Evolutionary conservation across 2,797 vertebrate species (phyloP).

Genomic region (Apogon hyalosoma): DNA sequence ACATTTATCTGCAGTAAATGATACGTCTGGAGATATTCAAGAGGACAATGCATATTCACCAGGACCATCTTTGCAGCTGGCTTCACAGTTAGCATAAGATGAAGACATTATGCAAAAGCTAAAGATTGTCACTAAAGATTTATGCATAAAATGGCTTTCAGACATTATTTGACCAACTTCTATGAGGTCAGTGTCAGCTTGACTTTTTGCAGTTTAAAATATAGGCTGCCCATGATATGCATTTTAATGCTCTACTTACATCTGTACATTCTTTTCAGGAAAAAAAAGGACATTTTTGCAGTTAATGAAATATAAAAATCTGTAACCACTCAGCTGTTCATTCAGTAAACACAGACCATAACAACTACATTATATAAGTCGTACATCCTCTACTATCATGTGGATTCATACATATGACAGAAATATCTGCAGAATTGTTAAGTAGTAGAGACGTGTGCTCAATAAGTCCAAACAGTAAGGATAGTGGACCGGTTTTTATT

Average conservation of each 20-base stretch:
- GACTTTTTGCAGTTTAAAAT: constrained; percentile 3
- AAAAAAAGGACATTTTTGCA: too few species aligned
- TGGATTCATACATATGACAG: neutral
- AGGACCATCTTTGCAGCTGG: neutral
- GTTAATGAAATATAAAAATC: too few species aligned
- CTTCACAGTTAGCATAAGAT: neutral
- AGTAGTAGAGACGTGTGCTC: too few species aligned
- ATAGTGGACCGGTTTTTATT: too few species aligned
- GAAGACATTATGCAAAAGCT: constrained; percentile 1
- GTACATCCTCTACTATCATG: neutral
- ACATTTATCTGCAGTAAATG: neutral
- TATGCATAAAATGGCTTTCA: neutral
- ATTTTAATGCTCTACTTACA: neutral
- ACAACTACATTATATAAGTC: neutral
- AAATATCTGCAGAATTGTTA: neutral
- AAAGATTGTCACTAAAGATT: neutral
- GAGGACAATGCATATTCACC: neutral
- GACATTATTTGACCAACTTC: constrained; percentile 11
- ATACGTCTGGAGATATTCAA: neutral
- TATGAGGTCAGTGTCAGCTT: constrained; percentile 2
- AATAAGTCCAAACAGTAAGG: too few species aligned
- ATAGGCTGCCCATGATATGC: neutral
- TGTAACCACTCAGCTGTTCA: neutral
- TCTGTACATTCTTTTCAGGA: too few species aligned
- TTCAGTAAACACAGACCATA: neutral